phyloP scores from a whole-genome alignment of 1,140 invertebrate genomes.

The Chironomus tepperi region DNA sequence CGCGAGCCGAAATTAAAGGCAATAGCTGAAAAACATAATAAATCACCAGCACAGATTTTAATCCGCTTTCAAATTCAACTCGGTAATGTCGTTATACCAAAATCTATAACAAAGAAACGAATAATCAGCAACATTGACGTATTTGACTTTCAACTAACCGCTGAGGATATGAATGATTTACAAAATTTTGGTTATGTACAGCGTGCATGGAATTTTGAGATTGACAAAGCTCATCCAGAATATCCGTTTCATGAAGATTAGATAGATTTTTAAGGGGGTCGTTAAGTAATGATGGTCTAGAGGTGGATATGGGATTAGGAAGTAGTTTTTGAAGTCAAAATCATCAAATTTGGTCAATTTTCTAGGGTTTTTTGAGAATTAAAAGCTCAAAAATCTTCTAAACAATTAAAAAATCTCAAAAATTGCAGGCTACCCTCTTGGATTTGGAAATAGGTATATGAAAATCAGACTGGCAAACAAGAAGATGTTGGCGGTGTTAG shows the following conservation, averaged over 20 bases:
- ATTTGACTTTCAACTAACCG: conserved; percentile 60
- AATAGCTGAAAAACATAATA: conserved; percentile 53
- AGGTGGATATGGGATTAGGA: too few species aligned
- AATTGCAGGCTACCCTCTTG: too few species aligned
- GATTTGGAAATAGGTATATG: too few species aligned
- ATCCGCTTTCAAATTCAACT: conserved; percentile 50
- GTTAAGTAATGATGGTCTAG: too few species aligned
- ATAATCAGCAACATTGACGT: conserved; percentile 62
- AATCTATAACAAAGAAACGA: conserved; percentile 59
- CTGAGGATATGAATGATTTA: conserved; percentile 46
- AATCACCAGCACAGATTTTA: conserved; percentile 56
- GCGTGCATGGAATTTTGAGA: conserved; percentile 42
- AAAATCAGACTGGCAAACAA: too few species aligned
- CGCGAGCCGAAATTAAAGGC: conserved; percentile 49
- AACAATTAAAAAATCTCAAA: too few species aligned
- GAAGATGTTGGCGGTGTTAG: too few species aligned
- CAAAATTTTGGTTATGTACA: conserved; percentile 46
- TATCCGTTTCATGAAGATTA: conserved; percentile 40
- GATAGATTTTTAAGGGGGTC: too few species aligned
- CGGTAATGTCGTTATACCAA: conserved; percentile 68
- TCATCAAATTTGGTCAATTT: background rate
- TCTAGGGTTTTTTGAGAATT: background rate
- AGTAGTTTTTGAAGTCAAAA: too few species aligned
- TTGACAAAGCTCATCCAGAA: conserved; percentile 39
- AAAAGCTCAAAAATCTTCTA: too few species aligned